Evolutionary conservation across 2,888 invertebrate species (phyloP), one percentile per base, ranked within the genome.

Genomic region (Sminthurinus aureus): DNA sequence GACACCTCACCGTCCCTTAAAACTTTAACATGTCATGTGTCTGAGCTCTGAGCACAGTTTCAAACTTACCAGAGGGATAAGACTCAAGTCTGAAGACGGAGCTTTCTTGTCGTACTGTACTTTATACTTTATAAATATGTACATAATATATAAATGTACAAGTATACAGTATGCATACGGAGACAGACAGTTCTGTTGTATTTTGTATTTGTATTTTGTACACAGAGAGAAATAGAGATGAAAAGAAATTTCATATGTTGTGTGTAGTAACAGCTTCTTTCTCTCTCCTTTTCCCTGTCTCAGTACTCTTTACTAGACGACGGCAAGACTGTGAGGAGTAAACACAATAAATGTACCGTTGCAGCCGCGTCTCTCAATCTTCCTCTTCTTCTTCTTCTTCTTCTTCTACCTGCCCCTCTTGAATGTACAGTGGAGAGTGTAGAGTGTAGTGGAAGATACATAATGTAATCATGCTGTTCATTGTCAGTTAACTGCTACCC

Each of bases 261-360:
- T n/a, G n/a, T n/a, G n/a, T 13, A 52, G 52, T 11, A 52, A 52
- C 52, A 52, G 52, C 8, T 13, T 11, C 52, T 52, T 8, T 11
- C 52, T 52, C n/a, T n/a, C n/a, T n/a, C n/a, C n/a, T n/a, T n/a
- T n/a, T n/a, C n/a, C n/a, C n/a, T n/a, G n/a, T n/a, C n/a, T n/a
- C n/a, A n/a, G n/a, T n/a, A n/a, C n/a, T n/a, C n/a, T n/a, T n/a
- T n/a, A n/a, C n/a, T n/a, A n/a, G n/a, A n/a, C n/a, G n/a, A n/a
- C n/a, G n/a, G n/a, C 52, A 52, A 52, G 52, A 52, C 52, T 50
- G n/a, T 76, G 52, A 76, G 76, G 51, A 20, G 76, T 76, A 76
- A 76, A 76, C 20, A 76, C 52, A 76, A 76, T 76, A 76, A 76
- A 76, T 76, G 76, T 76, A 76, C 76, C 76, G 76, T 76, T 76